Percentiles rank a stretch among this genome's conserved stretches.
phyloP scores from a whole-genome alignment of 2,888 invertebrate species.

The Charanyca ferruginea region DNA sequence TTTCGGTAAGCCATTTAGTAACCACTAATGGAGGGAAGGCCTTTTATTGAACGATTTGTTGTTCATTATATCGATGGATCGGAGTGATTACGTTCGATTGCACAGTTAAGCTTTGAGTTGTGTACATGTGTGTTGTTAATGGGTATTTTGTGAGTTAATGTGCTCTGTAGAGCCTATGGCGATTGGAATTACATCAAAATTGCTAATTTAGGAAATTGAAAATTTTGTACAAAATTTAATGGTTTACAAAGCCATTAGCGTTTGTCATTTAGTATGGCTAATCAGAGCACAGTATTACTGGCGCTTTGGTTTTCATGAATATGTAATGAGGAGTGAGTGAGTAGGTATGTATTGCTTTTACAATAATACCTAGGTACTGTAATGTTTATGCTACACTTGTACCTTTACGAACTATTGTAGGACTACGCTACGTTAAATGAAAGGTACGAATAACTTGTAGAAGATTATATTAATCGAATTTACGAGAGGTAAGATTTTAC shows the following conservation, averaged over 20 bases:
- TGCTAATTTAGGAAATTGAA: conserved; percentile 39
- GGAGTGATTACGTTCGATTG: conserved; percentile 44
- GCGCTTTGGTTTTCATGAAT: conserved; percentile 31
- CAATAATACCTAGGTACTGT: neutral
- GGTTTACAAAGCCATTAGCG: conserved; percentile 18
- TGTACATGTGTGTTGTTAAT: conserved; percentile 43
- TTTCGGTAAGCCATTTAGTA: conserved; percentile 52
- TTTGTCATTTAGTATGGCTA: conserved; percentile 33
- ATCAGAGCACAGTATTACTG: conserved; percentile 19
- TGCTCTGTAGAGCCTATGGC: conserved; percentile 22
- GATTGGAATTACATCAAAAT: conserved; percentile 41
- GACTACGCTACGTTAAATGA: too few species aligned
- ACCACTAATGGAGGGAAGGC: conserved; percentile 47
- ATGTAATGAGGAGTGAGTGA: neutral
- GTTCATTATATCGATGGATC: conserved; percentile 42
- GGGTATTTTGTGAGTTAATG: conserved; percentile 31
- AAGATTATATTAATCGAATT: too few species aligned
- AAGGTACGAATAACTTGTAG: too few species aligned
- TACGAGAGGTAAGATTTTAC: too few species aligned
- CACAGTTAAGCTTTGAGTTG: conserved; percentile 41
- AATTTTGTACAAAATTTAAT: conserved; percentile 25
- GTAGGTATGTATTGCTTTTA: conserved; percentile 1
- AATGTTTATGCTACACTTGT: too few species aligned
- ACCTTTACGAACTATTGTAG: too few species aligned
- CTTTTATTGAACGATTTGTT: conserved; percentile 51